A percentile compares a stretch with the other conserved stretches of the same genome.
These are phyloP conservation scores for Candoia aspera DNA, from an alignment of 2,113 vertebrate genomes.

Conservation along the genomic window DNA sequence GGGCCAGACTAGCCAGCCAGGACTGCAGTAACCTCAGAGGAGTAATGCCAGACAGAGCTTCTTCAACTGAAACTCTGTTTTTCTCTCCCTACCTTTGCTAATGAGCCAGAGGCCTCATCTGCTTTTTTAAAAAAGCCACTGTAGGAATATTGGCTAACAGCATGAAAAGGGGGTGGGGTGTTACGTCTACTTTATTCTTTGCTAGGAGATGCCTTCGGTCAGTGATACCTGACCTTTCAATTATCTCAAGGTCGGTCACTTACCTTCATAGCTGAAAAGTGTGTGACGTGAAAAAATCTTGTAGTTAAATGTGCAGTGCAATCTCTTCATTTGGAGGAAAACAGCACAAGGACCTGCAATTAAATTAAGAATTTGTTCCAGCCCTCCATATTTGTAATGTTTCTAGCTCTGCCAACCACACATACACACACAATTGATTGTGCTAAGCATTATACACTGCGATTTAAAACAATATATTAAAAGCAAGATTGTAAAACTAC, in stretches of 20 bases:
- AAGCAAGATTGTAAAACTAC: not conserved
- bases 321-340: not conserved
- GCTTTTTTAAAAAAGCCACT: not conserved
- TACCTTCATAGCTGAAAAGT: not conserved
- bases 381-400: too few relatives aligned
- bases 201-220: not conserved
- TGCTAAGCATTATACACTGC: not conserved
- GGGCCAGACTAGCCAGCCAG: too few relatives aligned
- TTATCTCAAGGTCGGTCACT: slow-evolving; percentile 7
- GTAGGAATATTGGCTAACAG: not conserved
- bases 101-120: not conserved
- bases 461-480: not conserved
- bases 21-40: too few relatives aligned
- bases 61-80: not conserved
- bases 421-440: not conserved
- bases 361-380: not conserved
- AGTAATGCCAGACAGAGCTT: not conserved
- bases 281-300: not conserved
- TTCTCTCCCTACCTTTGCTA: not conserved
- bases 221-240: not conserved
- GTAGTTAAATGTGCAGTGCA: not conserved
- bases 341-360: not conserved
- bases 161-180: not conserved
- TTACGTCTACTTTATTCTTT: not conserved
- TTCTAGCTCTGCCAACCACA: not conserved